phyloP scores from a whole-genome alignment of 2,888 invertebrate genomes.

The Drosophila niveifrons region DNA sequence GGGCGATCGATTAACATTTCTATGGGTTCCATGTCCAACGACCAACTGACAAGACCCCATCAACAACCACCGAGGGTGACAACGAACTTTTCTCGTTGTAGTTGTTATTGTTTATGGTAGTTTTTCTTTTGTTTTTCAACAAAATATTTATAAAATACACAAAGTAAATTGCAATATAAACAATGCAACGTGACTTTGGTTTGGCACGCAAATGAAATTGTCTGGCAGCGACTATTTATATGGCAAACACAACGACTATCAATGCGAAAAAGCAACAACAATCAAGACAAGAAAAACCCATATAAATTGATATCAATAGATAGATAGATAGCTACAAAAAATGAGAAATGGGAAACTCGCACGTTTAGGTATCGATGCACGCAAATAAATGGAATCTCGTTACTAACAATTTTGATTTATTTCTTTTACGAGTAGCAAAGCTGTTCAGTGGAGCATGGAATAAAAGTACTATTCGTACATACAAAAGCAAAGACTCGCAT shows the following conservation, averaged over 20 bases:
- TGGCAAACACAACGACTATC: slow-evolving; percentile 30
- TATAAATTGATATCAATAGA: slow-evolving; percentile 20
- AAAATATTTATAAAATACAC: slow-evolving; percentile 59
- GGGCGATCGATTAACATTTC: slow-evolving; percentile 72
- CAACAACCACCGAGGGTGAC: slow-evolving; percentile 6
- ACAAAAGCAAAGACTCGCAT: background rate
- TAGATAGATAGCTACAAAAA: background rate
- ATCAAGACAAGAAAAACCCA: background rate
- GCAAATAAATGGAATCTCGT: slow-evolving; percentile 50
- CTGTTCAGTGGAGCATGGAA: slow-evolving; percentile 44
- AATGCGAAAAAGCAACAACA: slow-evolving; percentile 28
- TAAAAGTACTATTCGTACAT: slow-evolving; percentile 15
- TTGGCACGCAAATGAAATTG: slow-evolving; percentile 63
- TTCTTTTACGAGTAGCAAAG: slow-evolving; percentile 36
- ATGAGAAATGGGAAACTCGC: slow-evolving; percentile 18
- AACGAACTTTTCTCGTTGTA: slow-evolving; percentile 18
- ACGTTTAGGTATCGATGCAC: slow-evolving; percentile 40
- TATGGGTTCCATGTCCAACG: slow-evolving; percentile 47
- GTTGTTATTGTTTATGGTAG: background rate
- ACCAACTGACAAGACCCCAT: slow-evolving; percentile 7
- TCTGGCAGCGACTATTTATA: slow-evolving; percentile 39
- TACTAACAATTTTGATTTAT: slow-evolving; percentile 52
- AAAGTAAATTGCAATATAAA: slow-evolving; percentile 55
- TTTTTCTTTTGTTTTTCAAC: slow-evolving; percentile 24
- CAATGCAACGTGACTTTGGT: slow-evolving; percentile 65